phyloP scores from a whole-genome alignment of 2,113 vertebrate genomes.

The Nerophis lumbriciformis region DNA sequence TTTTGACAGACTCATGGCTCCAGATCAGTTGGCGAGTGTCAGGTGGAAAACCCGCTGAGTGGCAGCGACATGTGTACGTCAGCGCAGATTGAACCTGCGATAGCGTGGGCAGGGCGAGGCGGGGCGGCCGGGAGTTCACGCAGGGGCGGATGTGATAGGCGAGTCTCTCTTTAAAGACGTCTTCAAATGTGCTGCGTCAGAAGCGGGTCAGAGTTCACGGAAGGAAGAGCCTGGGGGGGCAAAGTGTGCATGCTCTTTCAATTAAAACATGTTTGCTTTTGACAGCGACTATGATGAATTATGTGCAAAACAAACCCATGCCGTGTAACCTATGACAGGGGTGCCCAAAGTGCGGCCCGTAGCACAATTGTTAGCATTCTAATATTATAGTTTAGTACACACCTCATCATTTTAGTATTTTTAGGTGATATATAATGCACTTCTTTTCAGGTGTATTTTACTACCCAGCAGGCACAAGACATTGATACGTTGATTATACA shows the following conservation, averaged over 20 bases:
- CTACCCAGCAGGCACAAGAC: too few relatives aligned
- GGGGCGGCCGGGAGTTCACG: slow-evolving; percentile 16
- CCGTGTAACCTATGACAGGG: too few relatives aligned
- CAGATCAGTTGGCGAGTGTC: neutral
- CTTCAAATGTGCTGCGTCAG: neutral
- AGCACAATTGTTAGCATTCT: too few relatives aligned
- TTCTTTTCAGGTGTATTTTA: too few relatives aligned
- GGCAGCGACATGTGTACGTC: slow-evolving; percentile 42
- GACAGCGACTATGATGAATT: too few relatives aligned
- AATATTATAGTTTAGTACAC: too few relatives aligned
- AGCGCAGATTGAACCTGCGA: slow-evolving; percentile 35
- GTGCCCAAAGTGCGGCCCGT: too few relatives aligned
- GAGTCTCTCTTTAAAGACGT: neutral
- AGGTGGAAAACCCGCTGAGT: slow-evolving; percentile 25
- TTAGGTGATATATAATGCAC: too few relatives aligned
- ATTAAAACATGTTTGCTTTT: slow-evolving; percentile 1
- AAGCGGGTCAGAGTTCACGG: neutral
- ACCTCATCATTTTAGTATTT: too few relatives aligned
- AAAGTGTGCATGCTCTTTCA: neutral
- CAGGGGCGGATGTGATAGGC: slow-evolving; percentile 24
- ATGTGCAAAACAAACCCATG: too few relatives aligned
- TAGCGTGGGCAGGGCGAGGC: slow-evolving; percentile 28
- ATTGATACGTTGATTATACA: too few relatives aligned
- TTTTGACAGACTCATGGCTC: neutral
- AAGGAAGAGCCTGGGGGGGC: neutral